phyloP scores from a whole-genome alignment of 2,797 vertebrate species.

The Lophius americanus region DNA sequence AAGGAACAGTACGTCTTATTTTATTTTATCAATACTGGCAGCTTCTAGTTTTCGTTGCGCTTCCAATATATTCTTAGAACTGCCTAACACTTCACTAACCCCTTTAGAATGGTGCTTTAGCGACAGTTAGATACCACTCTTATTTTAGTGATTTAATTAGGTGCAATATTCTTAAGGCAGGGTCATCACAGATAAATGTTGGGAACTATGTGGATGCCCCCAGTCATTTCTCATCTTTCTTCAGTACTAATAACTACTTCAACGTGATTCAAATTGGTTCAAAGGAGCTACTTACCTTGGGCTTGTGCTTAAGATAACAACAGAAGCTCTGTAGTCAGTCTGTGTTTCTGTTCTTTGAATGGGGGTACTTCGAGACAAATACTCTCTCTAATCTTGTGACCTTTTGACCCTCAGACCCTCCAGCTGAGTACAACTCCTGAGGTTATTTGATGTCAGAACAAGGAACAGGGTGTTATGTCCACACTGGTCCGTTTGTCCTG shows the following conservation, averaged over 20 bases:
- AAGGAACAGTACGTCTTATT: neutral
- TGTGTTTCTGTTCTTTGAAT: neutral
- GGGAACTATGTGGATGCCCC: neutral
- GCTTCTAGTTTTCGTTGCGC: too few species aligned
- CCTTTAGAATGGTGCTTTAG: neutral
- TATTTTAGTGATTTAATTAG: neutral
- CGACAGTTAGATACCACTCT: neutral
- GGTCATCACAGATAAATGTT: neutral
- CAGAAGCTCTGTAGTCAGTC: neutral
- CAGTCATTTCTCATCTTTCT: neutral
- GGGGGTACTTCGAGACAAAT: neutral
- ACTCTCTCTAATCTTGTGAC: slow-evolving; percentile 11
- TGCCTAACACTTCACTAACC: neutral
- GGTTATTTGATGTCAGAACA: neutral
- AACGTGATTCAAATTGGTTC: neutral
- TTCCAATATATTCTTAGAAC: too few species aligned
- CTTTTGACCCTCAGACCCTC: neutral
- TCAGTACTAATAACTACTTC: too few species aligned
- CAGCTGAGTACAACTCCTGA: neutral
- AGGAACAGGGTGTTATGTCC: neutral
- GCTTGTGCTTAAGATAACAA: too few species aligned
- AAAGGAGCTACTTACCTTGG: neutral
- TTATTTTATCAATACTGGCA: too few species aligned
- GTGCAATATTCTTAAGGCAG: neutral
- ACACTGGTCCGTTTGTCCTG: neutral